These are phyloP conservation scores for Dendrolimus kikuchii DNA, from an alignment of 1,140 invertebrate species.

Conservation along the genomic window DNA sequence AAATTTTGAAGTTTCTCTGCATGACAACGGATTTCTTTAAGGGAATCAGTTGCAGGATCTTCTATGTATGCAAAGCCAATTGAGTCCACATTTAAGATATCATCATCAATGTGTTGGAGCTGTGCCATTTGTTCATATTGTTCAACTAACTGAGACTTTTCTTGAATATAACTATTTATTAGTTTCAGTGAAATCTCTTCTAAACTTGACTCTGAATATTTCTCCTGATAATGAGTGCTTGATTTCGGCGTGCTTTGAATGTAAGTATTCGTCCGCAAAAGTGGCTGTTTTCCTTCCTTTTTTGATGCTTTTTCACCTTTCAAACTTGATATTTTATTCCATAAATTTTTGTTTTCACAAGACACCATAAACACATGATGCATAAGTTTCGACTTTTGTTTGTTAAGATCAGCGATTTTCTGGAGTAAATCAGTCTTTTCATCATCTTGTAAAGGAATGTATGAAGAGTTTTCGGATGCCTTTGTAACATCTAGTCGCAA, in stretches of 20 bases:
- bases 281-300: slow-evolving; percentile 53
- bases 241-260: slow-evolving; percentile 74
- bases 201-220: slow-evolving; percentile 76
- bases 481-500: slow-evolving; percentile 73
- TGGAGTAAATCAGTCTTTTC: slow-evolving; percentile 69
- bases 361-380: slow-evolving; percentile 86
- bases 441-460: slow-evolving; percentile 48
- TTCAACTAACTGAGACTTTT: slow-evolving; percentile 78
- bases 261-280: slow-evolving; percentile 76
- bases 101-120: slow-evolving; percentile 71
- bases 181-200: slow-evolving; percentile 84
- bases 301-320: slow-evolving; percentile 63
- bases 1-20: slow-evolving; percentile 76
- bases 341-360: slow-evolving; percentile 84
- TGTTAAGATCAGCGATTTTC: slow-evolving; percentile 78
- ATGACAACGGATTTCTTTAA: slow-evolving; percentile 77
- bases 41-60: slow-evolving; percentile 73
- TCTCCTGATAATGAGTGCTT: slow-evolving; percentile 65
- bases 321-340: slow-evolving; percentile 79
- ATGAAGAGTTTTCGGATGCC: slow-evolving; percentile 31
- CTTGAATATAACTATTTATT: slow-evolving; percentile 78
- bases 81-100: slow-evolving; percentile 71
- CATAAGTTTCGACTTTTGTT: slow-evolving; percentile 82
- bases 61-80: slow-evolving; percentile 80
- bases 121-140: slow-evolving; percentile 78